phyloP scores from a whole-genome alignment of 2,888 invertebrate genomes.

The Diplolepis rosae region DNA sequence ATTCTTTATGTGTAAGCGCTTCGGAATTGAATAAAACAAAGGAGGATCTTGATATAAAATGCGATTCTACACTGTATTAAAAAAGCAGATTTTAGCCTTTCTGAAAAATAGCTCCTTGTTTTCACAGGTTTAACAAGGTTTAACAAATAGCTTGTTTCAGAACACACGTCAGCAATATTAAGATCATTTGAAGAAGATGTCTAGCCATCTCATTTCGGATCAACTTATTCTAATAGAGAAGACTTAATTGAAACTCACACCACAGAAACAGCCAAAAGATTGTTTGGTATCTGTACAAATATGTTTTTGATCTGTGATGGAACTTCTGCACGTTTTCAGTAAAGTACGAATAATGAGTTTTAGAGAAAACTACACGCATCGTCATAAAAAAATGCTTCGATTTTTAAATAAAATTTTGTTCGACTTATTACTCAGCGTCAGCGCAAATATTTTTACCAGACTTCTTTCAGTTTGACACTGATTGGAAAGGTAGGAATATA shows the following conservation, averaged over 20 bases:
- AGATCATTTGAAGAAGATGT: background rate
- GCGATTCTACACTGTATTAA: constrained; percentile 23
- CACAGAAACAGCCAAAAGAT: constrained; percentile 6
- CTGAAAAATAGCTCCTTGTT: constrained; percentile 28
- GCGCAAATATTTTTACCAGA: too few relatives aligned
- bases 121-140: constrained; percentile 26
- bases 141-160: constrained; percentile 29
- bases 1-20: background rate
- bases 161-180: constrained; percentile 25
- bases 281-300: constrained; percentile 1
- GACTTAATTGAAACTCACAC: constrained; percentile 26
- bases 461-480: too few relatives aligned
- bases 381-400: too few relatives aligned
- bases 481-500: too few relatives aligned
- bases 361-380: too few relatives aligned
- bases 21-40: background rate
- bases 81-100: constrained; percentile 27
- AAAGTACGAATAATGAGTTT: too few relatives aligned
- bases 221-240: background rate
- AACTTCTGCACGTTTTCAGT: too few relatives aligned
- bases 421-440: too few relatives aligned
- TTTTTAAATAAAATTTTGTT: too few relatives aligned
- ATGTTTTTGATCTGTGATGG: constrained; percentile 17
- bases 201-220: constrained; percentile 25
- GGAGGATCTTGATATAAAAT: constrained; percentile 30